Evolutionary conservation across 2,888 invertebrate species (phyloP), one percentile per base, ranked within the genome.

Genomic region (Biston stratarius): DNA sequence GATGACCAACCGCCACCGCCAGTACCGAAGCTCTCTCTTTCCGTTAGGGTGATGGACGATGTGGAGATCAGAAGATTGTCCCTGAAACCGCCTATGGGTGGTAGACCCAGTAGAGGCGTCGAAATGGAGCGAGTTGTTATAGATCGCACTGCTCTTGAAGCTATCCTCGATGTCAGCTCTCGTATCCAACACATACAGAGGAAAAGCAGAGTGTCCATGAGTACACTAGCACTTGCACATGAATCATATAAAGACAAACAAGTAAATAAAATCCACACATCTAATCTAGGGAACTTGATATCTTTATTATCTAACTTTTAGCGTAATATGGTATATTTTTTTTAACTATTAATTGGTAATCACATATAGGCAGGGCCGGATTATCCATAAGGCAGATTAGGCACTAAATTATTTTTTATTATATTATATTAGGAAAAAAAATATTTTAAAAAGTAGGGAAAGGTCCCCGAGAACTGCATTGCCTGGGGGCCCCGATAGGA

Each of bases 211-310:
- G 70, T 87, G 0, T 92, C 93, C n/a, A 88, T 90, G 88, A 91
- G 91, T 76, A 86, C 89, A 42, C 77, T 93, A 73, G 88, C 84
- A 8, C 77, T 91, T 71, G 91, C 79, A 49, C 92, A 92, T 70
- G 94, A 94, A 74, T 86, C 91, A 65, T 94, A 94, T 79, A 94
- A 91, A 87, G 94, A 94, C 71, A 94, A 93, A 84, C 94, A 94
- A 89, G 94, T 93, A 87, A 89, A 87, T 86, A 84, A 84, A 45
- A 0, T 14, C n/a, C 7, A 8, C 14, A 45, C 6, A 7, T 14
- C 14, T 5, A 12, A 44, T 3, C 5, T 44, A 12, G 1, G 44
- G 24, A 24, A 24, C 24, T 24, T 24, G 24, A 24, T 24, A 24
- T 24, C 24, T 24, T 2, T 24, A 24, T 24, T 24, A 24, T 24